Evolutionary conservation across 2,113 vertebrate species (phyloP).

Genomic region (Notarius quadriscutis): DNA sequence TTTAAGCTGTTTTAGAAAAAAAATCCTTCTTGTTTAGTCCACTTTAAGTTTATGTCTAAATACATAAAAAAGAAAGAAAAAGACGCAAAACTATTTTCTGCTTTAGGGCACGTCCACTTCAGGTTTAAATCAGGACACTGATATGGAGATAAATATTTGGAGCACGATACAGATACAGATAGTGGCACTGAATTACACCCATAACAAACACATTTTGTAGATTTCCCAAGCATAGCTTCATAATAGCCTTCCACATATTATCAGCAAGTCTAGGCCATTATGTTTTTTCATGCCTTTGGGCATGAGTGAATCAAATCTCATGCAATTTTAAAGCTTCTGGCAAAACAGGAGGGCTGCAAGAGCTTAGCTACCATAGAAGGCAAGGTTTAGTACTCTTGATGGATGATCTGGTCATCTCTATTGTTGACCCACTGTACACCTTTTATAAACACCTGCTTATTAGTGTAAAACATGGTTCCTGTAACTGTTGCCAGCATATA

Average conservation of each 20-base stretch:
- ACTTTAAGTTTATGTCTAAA: neutral
- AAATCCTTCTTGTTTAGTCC: neutral
- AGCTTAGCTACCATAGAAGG: slow-evolving; percentile 14
- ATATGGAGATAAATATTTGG: neutral
- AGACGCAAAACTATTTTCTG: neutral
- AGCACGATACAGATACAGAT: neutral
- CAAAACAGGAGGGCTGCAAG: neutral
- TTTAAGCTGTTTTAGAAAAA: neutral
- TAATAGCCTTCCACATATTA: slow-evolving; percentile 9
- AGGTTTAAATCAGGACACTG: neutral
- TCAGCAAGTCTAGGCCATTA: neutral
- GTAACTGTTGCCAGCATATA: slow-evolving; percentile 18
- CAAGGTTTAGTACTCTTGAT: slow-evolving; percentile 21
- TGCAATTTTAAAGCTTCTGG: slow-evolving; percentile 14
- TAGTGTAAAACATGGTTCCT: slow-evolving; percentile 19
- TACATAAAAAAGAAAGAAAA: neutral
- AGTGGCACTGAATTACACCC: neutral
- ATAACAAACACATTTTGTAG: neutral
- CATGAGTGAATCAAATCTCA: neutral
- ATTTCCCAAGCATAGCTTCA: neutral
- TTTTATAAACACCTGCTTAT: slow-evolving; percentile 12
- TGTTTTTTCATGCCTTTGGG: neutral
- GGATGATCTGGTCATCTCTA: neutral
- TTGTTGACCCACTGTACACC: neutral
- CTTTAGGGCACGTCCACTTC: neutral